A percentile compares a stretch with the other conserved stretches of the same genome.
Evolutionary conservation across 2,113 vertebrate species (phyloP).

Genomic region (Petroica traversi): DNA sequence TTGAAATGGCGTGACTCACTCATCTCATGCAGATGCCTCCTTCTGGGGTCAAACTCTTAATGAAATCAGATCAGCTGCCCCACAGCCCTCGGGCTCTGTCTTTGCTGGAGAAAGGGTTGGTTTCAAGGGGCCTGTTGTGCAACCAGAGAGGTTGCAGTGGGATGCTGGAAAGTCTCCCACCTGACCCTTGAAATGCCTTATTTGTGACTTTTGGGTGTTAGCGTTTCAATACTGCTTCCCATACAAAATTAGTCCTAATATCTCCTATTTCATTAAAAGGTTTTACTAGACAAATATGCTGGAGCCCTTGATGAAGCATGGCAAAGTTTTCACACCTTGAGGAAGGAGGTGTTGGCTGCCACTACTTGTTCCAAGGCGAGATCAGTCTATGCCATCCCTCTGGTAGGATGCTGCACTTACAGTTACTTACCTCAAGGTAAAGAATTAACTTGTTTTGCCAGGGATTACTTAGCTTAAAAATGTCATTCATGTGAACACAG

Average conservation of each 20-base stretch:
- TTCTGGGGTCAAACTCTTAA: conserved; percentile 29
- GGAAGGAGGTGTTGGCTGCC: not conserved
- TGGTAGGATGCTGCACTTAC: not conserved
- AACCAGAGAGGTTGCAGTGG: not conserved
- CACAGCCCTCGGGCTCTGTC: not conserved
- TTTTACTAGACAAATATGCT: not conserved
- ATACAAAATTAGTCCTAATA: not conserved
- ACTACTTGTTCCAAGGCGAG: not conserved
- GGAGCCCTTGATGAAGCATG: not conserved
- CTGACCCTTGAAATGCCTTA: not conserved
- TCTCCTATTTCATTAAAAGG: not conserved
- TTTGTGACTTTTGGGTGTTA: not conserved
- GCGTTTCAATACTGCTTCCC: not conserved
- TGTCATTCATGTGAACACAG: not conserved
- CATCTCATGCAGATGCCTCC: not conserved
- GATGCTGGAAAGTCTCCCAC: not conserved
- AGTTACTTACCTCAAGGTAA: conserved; percentile 18
- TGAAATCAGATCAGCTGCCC: not conserved
- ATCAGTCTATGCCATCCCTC: not conserved
- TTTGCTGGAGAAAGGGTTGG: not conserved
- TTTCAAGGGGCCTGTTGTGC: not conserved
- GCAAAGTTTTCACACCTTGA: not conserved
- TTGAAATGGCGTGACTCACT: conserved; percentile 24
- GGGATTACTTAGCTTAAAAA: not conserved
- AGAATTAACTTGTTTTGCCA: conserved; percentile 16